Base-by-base conservation (phyloP, 2,888 invertebrate genomes). In the Drosophila meridionalis region DNA sequence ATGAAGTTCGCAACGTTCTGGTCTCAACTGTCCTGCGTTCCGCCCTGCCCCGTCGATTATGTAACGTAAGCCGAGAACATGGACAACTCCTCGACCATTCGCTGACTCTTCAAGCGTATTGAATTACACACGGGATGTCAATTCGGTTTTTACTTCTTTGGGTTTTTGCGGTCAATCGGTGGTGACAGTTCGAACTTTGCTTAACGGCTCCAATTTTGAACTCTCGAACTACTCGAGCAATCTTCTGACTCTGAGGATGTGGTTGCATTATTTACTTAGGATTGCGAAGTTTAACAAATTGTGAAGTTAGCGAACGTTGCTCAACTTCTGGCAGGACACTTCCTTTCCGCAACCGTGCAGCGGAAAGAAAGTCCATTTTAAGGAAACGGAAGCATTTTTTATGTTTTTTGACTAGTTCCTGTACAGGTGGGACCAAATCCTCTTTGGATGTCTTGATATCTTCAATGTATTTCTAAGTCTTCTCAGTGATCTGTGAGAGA, bases 231-330 rank as follows among this genome's bases (percentile, higher is more conserved):
- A 50, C n/a, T 34, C 50, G 20, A 38, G 40, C 34, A 50, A 61
- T 65, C 69, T 53, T n/a, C 47, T 50, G 70, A 36, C 52, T 30
- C 63, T 53, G 58, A 87, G 90, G 87, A 86, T 88, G 87, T 86
- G 90, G 87, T 83, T 77, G 56, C 7, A 2, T 82, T 87, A 68
- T 87, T 89, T 87, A 57, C 65, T 75, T 87, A 75, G 87, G 82
- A 77, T 38, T 30, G 36, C 47, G 53, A 57, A 68, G 52, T 66
- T 68, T 56, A 28, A 55, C 45, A 66, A 76, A 40, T 61, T 62
- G 26, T 61, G 58, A 73, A 68, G 65, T 73, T 73, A 70, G 36
- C 40, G 32, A 14, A 47, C 11, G 20, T 20, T 6, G n/a, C 5
- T 12, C 11, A 47, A 20, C 57, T 52, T 58, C 32, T 38, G 12